Conservation (phyloP, 1,140 invertebrate genomes). For the Macrobrachium rosenbergii region DNA sequence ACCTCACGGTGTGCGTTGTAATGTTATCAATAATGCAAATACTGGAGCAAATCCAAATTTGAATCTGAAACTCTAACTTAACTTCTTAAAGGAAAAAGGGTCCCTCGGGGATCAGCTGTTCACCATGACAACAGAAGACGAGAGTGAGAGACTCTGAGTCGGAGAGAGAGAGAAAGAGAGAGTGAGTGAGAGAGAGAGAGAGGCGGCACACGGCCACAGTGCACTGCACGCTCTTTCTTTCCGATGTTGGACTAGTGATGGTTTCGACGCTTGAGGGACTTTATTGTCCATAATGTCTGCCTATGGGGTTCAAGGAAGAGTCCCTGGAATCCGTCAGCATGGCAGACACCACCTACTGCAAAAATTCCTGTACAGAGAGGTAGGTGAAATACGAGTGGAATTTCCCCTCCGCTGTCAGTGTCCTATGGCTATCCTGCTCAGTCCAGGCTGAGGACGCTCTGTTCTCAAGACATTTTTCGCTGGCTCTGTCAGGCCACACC, state of each 20-base stretch:
- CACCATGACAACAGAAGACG: neutral
- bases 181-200: neutral
- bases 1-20: no score
- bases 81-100: neutral
- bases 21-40: no score
- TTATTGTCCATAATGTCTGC: slow-evolving; percentile 5
- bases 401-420: no score
- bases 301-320: neutral
- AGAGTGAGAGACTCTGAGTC: neutral
- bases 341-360: slow-evolving; percentile 54
- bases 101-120: neutral
- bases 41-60: no score
- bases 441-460: no score
- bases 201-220: neutral
- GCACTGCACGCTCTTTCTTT: slow-evolving; percentile 5
- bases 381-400: neutral
- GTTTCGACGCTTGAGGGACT: no score
- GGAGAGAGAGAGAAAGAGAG: slow-evolving; percentile 8
- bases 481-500: no score
- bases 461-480: no score
- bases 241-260: no score
- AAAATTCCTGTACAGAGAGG: slow-evolving; percentile 53
- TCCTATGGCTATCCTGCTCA: no score
- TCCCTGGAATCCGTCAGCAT: slow-evolving; percentile 49
- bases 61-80: no score